Base-by-base conservation (phyloP, 2,797 vertebrate species). In the Podargus strigoides region DNA sequence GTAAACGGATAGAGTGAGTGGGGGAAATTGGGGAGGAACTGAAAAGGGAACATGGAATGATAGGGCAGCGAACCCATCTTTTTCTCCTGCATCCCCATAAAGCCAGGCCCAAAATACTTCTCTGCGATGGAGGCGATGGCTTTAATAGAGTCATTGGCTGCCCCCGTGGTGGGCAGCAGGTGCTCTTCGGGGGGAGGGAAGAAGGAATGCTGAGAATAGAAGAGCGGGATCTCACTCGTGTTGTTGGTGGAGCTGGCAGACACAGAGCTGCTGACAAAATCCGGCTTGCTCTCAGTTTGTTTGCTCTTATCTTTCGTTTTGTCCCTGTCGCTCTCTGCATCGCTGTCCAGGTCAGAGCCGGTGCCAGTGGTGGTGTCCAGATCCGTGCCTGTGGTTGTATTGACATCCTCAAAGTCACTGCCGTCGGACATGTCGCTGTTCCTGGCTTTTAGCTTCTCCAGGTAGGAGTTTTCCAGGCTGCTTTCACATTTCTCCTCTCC, bases 71-170 rank as follows among this genome's bases (percentile, higher is more conserved):
- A 98, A 88, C 98, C 99, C 98, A 99, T 99, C 97, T 99, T 99
- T 97, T 99, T 99, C 98, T 99, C 99, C 91, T 98, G 99, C 97
- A 99, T 98, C 49, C 99, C 99, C 98, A 99, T 98, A 95, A 99
- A 98, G 91, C 99, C 99, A 5, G 99, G 98, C 49, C 99, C 99
- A 46, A 99, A 99, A 97, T 99, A 99, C 90, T 99, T 99, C 98
- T 99, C 99, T 0, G 99, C 99, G 16, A 99, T 99, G 95, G 99
- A 99, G 24, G 99, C 99, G 1, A 99, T 99, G 58, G 99, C 99
- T 98, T 99, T 99, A 93, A 99, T 99, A 44, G 99, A 99, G 98
- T 99, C 99, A 36, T 99, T 99, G 4, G 99, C 98, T 12, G 98
- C 98, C 13, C 98, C 98, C 0, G 98, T 96, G 34, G 98, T 95